Evolutionary conservation across 2,888 invertebrate genomes (phyloP).

Genomic region (Drosophila rubida): DNA sequence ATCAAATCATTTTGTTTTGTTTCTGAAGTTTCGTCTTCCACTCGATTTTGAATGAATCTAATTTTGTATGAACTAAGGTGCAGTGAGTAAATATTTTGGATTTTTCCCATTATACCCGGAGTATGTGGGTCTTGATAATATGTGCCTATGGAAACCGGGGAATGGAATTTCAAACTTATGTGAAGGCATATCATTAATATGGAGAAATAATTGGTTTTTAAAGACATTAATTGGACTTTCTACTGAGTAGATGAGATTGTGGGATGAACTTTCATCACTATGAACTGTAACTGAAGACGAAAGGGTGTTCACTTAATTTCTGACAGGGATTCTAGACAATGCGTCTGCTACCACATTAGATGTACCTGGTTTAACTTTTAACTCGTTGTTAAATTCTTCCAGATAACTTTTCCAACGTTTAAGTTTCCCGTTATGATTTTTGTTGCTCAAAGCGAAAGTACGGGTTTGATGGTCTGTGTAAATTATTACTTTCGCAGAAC

Average conservation of each 20-base stretch:
- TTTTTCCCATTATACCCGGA: not conserved
- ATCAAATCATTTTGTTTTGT: slow-evolving; percentile 10
- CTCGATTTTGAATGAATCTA: not conserved
- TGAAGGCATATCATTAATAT: not conserved
- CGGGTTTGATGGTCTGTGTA: not conserved
- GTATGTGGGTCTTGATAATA: not conserved
- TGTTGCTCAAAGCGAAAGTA: not conserved
- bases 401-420: slow-evolving; percentile 40
- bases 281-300: not conserved
- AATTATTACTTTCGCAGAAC: not conserved
- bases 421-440: slow-evolving; percentile 27
- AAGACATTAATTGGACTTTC: not conserved
- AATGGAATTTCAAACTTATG: not conserved
- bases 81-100: slow-evolving; percentile 3
- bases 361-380: not conserved
- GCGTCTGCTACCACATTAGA: not conserved
- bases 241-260: not conserved
- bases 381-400: not conserved
- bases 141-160: not conserved
- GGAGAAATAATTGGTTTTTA: not conserved
- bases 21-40: not conserved
- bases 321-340: not conserved
- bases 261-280: not conserved
- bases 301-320: not conserved
- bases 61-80: slow-evolving; percentile 1